Evolutionary conservation across 2,113 vertebrate species (phyloP).

Genomic region (Lathamus discolor): DNA sequence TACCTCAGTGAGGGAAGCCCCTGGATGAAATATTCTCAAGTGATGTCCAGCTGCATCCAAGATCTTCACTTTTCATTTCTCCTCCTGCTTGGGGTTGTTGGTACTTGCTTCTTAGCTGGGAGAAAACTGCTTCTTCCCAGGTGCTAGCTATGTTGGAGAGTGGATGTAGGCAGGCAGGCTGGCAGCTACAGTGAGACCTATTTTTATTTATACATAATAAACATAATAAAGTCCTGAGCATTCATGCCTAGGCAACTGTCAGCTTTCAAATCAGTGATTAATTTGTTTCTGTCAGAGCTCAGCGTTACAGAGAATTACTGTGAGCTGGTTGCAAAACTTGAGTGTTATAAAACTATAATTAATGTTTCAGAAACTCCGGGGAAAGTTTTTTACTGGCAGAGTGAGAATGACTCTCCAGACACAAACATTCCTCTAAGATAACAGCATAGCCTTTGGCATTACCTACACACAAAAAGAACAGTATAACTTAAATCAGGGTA

Average conservation of each 20-base stretch:
- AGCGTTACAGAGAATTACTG: neutral
- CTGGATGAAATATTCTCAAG: neutral
- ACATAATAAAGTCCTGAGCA: neutral
- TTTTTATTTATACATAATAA: neutral
- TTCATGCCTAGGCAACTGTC: neutral
- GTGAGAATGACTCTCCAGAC: neutral
- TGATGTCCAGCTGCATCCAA: neutral
- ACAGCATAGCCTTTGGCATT: neutral
- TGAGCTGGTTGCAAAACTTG: slow-evolving; percentile 19
- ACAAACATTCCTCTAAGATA: slow-evolving; percentile 29
- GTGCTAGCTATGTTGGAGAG: neutral
- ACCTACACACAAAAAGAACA: neutral
- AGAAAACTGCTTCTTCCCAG: neutral
- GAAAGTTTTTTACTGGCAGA: slow-evolving; percentile 18
- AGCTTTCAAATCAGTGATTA: neutral
- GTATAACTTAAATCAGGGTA: neutral
- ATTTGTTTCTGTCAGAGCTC: neutral
- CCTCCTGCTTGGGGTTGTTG: neutral
- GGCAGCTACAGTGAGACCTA: neutral
- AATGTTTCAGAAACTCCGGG: neutral
- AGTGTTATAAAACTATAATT: neutral
- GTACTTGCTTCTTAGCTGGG: neutral
- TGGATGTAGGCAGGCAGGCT: neutral
- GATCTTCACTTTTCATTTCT: neutral
- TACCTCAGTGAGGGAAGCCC: neutral